Percentiles rank a stretch among this genome's conserved stretches.
phyloP scores from a whole-genome alignment of 2,113 vertebrate species.

The Muscicapa adusta region DNA sequence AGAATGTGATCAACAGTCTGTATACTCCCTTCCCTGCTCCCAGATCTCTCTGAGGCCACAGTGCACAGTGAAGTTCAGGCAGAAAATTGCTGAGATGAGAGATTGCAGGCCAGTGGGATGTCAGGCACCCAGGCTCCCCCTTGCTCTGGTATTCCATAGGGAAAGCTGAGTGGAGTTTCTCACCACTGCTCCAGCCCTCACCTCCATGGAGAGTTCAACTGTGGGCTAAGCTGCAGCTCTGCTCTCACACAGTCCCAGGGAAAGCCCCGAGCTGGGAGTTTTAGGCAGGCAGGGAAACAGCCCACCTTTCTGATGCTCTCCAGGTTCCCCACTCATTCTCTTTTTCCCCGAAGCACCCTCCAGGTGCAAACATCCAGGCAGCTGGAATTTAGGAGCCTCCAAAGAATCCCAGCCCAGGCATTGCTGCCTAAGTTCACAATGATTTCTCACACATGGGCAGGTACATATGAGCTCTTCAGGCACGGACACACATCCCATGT shows the following conservation, averaged over 20 bases:
- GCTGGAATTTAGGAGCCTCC: neutral
- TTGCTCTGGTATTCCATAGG: neutral
- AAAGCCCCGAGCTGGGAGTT: neutral
- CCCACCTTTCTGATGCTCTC: neutral
- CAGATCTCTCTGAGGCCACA: neutral
- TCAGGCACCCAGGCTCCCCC: fast-evolving
- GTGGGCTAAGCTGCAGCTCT: neutral
- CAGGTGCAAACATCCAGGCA: neutral
- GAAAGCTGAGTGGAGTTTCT: neutral
- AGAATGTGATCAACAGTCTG: neutral
- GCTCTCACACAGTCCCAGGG: neutral
- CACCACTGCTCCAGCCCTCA: neutral
- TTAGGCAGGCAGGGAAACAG: neutral
- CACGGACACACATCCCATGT: fast-evolving
- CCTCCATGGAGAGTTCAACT: neutral
- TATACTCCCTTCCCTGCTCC: neutral
- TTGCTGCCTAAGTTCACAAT: neutral
- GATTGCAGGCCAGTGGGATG: neutral
- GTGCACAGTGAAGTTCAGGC: neutral
- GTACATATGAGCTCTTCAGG: neutral
- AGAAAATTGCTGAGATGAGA: neutral
- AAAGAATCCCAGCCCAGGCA: neutral
- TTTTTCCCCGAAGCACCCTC: neutral
- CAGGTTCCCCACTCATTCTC: neutral
- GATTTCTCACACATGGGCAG: neutral